These are phyloP conservation scores for Garrulus glandarius DNA, from an alignment of 2,797 vertebrate species.

Conservation along the genomic window DNA sequence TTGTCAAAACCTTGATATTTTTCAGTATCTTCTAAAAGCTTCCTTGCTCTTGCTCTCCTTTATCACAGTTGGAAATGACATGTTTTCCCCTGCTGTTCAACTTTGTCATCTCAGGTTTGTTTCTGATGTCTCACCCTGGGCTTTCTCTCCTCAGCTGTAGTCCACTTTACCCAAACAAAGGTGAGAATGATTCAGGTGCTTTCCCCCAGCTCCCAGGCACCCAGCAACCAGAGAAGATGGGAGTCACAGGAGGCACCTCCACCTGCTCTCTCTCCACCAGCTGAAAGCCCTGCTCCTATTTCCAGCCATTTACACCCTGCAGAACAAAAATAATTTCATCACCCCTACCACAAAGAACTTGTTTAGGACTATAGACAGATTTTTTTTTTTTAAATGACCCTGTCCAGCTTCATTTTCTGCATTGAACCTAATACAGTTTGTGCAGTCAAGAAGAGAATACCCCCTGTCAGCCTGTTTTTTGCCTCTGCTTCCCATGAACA, in stretches of 20 bases:
- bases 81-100: not conserved
- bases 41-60: not conserved
- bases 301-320: not conserved
- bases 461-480: not conserved
- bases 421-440: not conserved
- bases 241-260: not conserved
- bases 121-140: not conserved
- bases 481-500: not conserved
- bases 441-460: not conserved
- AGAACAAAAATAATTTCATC: not conserved
- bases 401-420: not conserved
- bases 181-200: not conserved
- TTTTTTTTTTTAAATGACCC: not conserved
- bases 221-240: not conserved
- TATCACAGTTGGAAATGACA: not conserved
- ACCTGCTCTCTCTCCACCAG: not conserved
- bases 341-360: not conserved
- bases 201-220: not conserved
- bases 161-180: not conserved
- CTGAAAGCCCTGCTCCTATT: not conserved
- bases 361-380: not conserved
- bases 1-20: not conserved
- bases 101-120: not conserved
- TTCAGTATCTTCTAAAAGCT: not conserved
- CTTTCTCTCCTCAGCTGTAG: not conserved